Evolutionary conservation across 2,113 vertebrate genomes (phyloP), one percentile per base, ranked within the genome.

Genomic region (Coreoperca whiteheadi): DNA sequence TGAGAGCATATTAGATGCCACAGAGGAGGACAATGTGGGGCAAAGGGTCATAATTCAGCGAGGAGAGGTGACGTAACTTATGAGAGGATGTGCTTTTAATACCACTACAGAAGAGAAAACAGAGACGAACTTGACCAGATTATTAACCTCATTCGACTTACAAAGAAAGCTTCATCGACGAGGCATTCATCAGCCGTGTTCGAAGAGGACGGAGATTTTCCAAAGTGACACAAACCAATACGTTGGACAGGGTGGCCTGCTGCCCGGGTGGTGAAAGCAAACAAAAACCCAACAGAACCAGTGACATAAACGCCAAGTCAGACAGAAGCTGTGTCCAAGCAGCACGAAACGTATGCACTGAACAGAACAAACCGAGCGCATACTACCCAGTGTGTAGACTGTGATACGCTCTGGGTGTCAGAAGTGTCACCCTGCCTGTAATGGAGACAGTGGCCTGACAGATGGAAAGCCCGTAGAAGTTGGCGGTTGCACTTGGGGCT

Each of bases 101-200:
- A 30, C 16, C 2, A 32, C 57, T n/a, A 59, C 61, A 46, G 12
- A 28, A 39, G 8, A 68, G 39, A 32, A 37, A 59, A 56, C n/a
- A 48, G 10, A 61, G 21, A 39, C 6, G 34, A 64, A 37, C 37
- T 12, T 8, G 9, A 56, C 28, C 34, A 9, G 37, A 28, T 21
- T 57, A 25, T 30, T 57, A 59, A 39, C 69, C 34, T 43, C 25
- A 30, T 46, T 30, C 14, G 7, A 46, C 15, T 12, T 4, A 12
- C 51, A 60, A 15, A 32, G 11, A 51, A n/a, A 20, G 20, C 41
- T 1, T 59, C 70, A 30, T 1, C 32, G 32, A 34, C 48, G 50
- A 69, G 64, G 69, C 51, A 68, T 50, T 78, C 18, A 39, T 65
- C 48, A 53, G 30, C 34, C 41, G 41, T 34, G 32, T 25, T 10